Evolutionary conservation across 2,888 invertebrate species (phyloP), one percentile per base, ranked within the genome.

Genomic region (Lottia scabra): DNA sequence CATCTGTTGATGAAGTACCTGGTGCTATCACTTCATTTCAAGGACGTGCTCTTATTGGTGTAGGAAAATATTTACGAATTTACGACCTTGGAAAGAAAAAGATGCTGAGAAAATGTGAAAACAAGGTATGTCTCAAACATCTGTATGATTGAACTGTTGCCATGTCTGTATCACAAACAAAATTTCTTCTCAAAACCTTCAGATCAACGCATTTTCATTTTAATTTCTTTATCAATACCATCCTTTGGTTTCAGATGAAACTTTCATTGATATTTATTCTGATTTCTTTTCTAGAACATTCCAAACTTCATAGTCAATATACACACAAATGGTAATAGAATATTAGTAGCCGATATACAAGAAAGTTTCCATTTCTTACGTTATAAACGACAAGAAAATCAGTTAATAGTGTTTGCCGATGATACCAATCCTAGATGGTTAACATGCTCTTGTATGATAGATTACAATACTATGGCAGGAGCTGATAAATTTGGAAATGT

Each of bases 401-500:
- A 99, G 86, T 91, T 99, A 75, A 97, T 99, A 38, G 95, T 99
- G 70, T 99, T 99, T 90, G 97, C 98, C 2, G 99, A 99, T 88
- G 99, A 99, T 88, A 98, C 98, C 0, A 95, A 96, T 90, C 99
- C 99, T 0, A 93, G 96, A 80, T 99, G 97, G 96, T 94, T 98
- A 46, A 98, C 98, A 0, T 94, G 95, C 67, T 95, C 95, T 3
- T 94, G 95, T 77, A 92, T 98, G 68, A 91, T 99, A 67, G 99
- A 99, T 91, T 99, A 98, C 85, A 96, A 97, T 87, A 98, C 98
- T 0, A 94, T 98, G 19, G 98, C 98, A 0, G 94, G 96, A 74
- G 96, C 97, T 10, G 99, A 99, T 90, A 99, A 99, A 90, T 99
- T 99, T 91, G 99, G 99, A 45, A 99, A 98, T 88, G 92, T 99